phyloP scores from a whole-genome alignment of 2,888 invertebrate genomes.

The Argyra leucocephala region DNA sequence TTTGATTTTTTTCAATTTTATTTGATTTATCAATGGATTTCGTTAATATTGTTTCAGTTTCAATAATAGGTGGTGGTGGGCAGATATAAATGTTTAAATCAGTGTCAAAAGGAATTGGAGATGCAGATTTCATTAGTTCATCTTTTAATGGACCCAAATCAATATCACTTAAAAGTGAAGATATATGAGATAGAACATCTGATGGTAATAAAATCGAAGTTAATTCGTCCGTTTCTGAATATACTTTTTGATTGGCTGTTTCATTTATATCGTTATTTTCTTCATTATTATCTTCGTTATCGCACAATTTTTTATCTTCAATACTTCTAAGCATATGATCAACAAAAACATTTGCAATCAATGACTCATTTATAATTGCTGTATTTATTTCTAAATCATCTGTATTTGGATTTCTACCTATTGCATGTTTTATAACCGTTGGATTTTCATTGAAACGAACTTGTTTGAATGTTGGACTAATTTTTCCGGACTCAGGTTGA shows the following conservation, averaged over 20 bases:
- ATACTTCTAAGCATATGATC: neutral
- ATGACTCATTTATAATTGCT: neutral
- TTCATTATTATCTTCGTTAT: neutral
- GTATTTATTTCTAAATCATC: neutral
- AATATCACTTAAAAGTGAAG: neutral
- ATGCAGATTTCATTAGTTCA: neutral
- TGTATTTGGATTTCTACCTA: neutral
- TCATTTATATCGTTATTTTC: neutral
- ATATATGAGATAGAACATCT: neutral
- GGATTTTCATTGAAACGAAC: neutral
- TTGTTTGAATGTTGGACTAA: neutral
- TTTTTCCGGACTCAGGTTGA: neutral
- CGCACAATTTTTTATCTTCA: neutral
- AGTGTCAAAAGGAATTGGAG: neutral
- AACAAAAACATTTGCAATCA: neutral
- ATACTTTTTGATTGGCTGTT: neutral
- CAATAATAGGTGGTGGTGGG: slow-evolving; percentile 7
- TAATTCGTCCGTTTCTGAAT: too few relatives aligned
- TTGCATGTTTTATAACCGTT: neutral
- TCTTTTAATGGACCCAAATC: neutral
- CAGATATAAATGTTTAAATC: neutral
- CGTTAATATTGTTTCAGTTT: too few relatives aligned
- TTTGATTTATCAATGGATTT: too few relatives aligned
- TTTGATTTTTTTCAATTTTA: too few relatives aligned
- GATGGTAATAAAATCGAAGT: neutral